Base-by-base conservation (phyloP, 1,140 invertebrate genomes). In the Drosophila seguyi region DNA sequence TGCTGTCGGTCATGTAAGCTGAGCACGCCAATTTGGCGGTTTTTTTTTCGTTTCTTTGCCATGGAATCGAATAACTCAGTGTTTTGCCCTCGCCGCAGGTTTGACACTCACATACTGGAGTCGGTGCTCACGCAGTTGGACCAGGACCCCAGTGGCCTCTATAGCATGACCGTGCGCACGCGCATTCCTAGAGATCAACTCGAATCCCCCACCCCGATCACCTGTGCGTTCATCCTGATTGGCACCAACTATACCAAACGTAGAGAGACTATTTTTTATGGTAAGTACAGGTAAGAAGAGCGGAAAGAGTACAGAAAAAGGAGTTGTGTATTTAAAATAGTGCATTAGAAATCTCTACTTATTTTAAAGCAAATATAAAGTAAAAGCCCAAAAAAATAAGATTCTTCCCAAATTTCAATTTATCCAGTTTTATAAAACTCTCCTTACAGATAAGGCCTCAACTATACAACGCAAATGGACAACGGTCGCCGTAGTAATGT, bases 381-480 rank as follows among this genome's bases (percentile, higher is more conserved):
- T n/a, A n/a, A n/a, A n/a, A n/a, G n/a, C n/a, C n/a, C n/a, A n/a
- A n/a, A n/a, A n/a, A n/a, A n/a, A n/a, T n/a, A n/a, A n/a, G n/a
- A n/a, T 27, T 27, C 27, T 27, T 27, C 27, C 27, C 27, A 27
- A 27, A 27, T 27, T 27, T 3, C 29, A 7, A 1, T 6, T 20
- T 6, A 6, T 20, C 5, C 0, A 20, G 10, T 20, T 20, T 6
- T 6, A 42, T 14, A 20, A 4, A 2, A 22, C 18, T 39, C 6
- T 14, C 20, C 25, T 38, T 75, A 8, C 69, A 92, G 91, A 92
- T 92, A 92, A 92, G 78, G 91, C 91, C 65, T 90, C 91, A 87
- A 92, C 91, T 85, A 92, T 92, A 90, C 91, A 92, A 91, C 91
- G 91, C 76, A 92, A 92, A 66, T 92, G 91, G 91, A 92, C 91